Percentiles rank a stretch among this genome's conserved stretches.
phyloP scores from a whole-genome alignment of 2,888 invertebrate species.

The Myopa tessellatipennis region DNA sequence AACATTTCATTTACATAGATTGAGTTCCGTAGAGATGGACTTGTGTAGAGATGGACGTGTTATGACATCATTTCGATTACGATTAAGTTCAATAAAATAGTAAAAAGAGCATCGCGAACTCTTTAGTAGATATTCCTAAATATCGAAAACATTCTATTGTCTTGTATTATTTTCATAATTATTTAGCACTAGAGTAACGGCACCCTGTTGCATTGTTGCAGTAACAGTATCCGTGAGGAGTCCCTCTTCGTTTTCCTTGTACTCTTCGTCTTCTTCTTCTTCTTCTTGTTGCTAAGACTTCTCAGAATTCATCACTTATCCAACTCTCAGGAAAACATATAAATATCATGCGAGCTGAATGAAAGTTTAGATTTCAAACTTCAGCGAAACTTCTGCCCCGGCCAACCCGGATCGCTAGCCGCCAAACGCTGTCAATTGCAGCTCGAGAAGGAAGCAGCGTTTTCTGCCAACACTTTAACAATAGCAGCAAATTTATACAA shows the following conservation, averaged over 20 bases:
- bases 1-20: too few species aligned
- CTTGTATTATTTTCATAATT: neutral
- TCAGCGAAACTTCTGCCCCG: neutral
- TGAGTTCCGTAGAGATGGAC: too few species aligned
- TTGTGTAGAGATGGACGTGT: too few species aligned
- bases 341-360: slow-evolving; percentile 24
- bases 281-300: too few species aligned
- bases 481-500: slow-evolving; percentile 26
- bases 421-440: slow-evolving; percentile 15
- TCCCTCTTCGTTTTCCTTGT: too few species aligned
- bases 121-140: too few species aligned
- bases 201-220: slow-evolving; percentile 12
- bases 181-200: neutral
- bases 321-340: slow-evolving; percentile 22
- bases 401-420: neutral
- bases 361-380: slow-evolving; percentile 14
- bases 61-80: too few species aligned
- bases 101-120: too few species aligned
- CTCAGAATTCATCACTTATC: neutral
- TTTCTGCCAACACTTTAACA: slow-evolving; percentile 29
- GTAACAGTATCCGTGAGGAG: neutral
- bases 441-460: neutral
- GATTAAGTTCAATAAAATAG: too few species aligned
- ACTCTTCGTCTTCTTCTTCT: too few species aligned
- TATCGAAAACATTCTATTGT: neutral